These are phyloP conservation scores for Esperia sulphurella DNA, from an alignment of 2,888 invertebrate genomes.

Conservation along the genomic window DNA sequence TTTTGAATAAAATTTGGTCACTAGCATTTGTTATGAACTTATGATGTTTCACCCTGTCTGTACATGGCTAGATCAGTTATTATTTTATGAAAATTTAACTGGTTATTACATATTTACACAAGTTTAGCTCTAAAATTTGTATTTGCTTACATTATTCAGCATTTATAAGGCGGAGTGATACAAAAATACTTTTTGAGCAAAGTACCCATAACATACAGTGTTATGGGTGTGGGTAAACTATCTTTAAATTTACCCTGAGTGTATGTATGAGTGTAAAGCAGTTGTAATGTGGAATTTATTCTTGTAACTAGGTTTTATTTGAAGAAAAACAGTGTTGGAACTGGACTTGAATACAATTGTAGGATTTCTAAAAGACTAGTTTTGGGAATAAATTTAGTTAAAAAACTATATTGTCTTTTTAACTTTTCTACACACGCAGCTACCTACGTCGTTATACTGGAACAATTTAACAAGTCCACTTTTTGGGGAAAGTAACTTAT, in stretches of 20 bases:
- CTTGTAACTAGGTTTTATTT: slow-evolving; percentile 13
- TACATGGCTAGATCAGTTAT: no score
- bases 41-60: no score
- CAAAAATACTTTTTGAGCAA: no score
- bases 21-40: no score
- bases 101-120: not conserved
- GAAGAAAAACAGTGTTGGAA: slow-evolving; percentile 55
- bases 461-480: no score
- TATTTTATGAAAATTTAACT: not conserved
- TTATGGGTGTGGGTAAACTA: no score
- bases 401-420: slow-evolving; percentile 1
- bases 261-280: not conserved
- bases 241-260: not conserved
- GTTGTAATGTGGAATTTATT: slow-evolving; percentile 9
- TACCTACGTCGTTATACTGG: no score
- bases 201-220: no score
- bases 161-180: no score
- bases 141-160: no score
- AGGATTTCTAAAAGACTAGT: slow-evolving; percentile 60
- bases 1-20: not conserved
- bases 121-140: no score
- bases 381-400: slow-evolving; percentile 45
- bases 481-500: no score
- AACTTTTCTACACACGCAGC: not conserved
- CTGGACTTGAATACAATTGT: slow-evolving; percentile 51